Conservation (phyloP, 2,888 invertebrate species). For the Drosophila putrida region DNA sequence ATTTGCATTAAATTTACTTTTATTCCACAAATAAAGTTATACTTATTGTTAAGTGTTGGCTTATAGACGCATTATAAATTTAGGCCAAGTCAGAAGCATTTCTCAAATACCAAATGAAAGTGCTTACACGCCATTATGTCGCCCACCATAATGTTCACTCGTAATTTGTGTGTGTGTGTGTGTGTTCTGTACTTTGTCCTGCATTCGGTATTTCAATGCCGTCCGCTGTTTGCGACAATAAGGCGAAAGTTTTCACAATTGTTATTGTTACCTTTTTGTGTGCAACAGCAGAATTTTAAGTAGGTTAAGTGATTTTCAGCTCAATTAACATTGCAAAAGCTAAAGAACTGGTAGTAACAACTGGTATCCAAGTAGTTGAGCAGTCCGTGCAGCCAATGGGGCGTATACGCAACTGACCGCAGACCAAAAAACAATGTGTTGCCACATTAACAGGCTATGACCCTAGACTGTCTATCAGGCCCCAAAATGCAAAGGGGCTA, state of each 20-base stretch:
- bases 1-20: neutral
- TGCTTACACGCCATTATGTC: slow-evolving; percentile 12
- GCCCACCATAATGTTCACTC: slow-evolving; percentile 14
- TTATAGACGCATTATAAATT: slow-evolving; percentile 16
- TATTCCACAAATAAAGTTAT: neutral
- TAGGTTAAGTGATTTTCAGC: slow-evolving; percentile 80
- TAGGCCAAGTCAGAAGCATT: slow-evolving; percentile 21
- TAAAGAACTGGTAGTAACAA: slow-evolving; percentile 5
- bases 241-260: slow-evolving; percentile 22
- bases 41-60: slow-evolving; percentile 3
- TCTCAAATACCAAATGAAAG: slow-evolving; percentile 12
- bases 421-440: slow-evolving; percentile 60
- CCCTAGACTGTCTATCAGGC: slow-evolving; percentile 47
- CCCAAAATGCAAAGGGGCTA: slow-evolving; percentile 54
- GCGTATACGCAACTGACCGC: slow-evolving; percentile 61
- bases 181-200: slow-evolving; percentile 1
- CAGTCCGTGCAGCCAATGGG: slow-evolving; percentile 48
- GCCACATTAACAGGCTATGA: slow-evolving; percentile 69
- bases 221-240: slow-evolving; percentile 9
- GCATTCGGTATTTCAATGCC: slow-evolving; percentile 12
- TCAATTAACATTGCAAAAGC: slow-evolving; percentile 75
- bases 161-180: neutral
- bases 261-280: slow-evolving; percentile 19
- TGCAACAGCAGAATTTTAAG: slow-evolving; percentile 47
- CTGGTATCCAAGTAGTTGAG: slow-evolving; percentile 9